phyloP scores from a whole-genome alignment of 1,140 invertebrate genomes.

The Himalopsyche phryganea region DNA sequence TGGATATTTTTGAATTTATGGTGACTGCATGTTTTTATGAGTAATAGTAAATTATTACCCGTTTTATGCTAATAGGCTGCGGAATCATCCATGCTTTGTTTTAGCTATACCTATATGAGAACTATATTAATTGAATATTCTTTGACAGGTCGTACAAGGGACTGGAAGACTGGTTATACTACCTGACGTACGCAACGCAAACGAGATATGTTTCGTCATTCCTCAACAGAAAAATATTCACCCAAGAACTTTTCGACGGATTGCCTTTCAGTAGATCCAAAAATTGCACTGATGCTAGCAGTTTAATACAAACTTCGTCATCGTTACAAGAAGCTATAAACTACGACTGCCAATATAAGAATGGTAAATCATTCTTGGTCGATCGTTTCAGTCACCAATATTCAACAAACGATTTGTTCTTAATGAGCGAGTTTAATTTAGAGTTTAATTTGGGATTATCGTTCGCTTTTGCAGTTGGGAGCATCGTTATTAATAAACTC shows the following conservation, averaged over 20 bases:
- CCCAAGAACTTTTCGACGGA: slow-evolving; percentile 50
- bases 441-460: slow-evolving; percentile 79
- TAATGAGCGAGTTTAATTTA: slow-evolving; percentile 61
- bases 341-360: slow-evolving; percentile 64
- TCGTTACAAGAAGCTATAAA: slow-evolving; percentile 50
- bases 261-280: slow-evolving; percentile 49
- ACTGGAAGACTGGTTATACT: slow-evolving; percentile 75
- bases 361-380: slow-evolving; percentile 68
- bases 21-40: too few relatives aligned
- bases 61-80: too few relatives aligned
- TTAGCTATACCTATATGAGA: too few relatives aligned
- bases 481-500: slow-evolving; percentile 79
- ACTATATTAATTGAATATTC: too few relatives aligned
- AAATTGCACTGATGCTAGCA: slow-evolving; percentile 54
- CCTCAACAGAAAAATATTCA: slow-evolving; percentile 65
- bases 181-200: slow-evolving; percentile 74
- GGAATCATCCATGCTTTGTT: too few relatives aligned
- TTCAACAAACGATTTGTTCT: slow-evolving; percentile 54
- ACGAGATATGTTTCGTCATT: slow-evolving; percentile 72
- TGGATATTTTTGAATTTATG: too few relatives aligned
- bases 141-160: slow-evolving; percentile 65
- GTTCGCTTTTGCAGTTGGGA: slow-evolving; percentile 75
- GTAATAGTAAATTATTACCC: too few relatives aligned
- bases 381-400: slow-evolving; percentile 68
- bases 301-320: slow-evolving; percentile 49